Conservation (phyloP, 2,113 vertebrate species). For the Amphiprion ocellaris region DNA sequence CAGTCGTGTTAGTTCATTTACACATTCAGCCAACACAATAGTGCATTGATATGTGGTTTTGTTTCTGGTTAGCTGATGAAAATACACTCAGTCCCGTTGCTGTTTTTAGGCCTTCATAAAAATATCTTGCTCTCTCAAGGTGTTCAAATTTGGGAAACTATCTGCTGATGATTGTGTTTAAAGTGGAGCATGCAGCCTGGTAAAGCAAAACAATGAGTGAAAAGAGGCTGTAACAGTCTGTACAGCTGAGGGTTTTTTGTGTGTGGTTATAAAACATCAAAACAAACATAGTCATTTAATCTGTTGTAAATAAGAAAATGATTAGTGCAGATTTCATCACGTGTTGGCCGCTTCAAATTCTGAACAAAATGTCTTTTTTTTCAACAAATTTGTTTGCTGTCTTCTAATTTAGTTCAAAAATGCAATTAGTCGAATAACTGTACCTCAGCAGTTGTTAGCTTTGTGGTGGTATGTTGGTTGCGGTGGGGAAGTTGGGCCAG, state of each 20-base stretch:
- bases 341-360: not conserved
- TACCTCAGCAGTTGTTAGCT: conserved; percentile 23
- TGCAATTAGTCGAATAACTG: conserved; percentile 17
- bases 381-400: not conserved
- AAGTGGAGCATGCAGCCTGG: not conserved
- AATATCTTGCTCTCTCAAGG: not conserved
- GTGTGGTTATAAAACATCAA: not conserved
- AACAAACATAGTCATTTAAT: not conserved
- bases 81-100: no score
- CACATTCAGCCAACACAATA: no score
- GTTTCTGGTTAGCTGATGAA: no score
- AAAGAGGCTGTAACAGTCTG: not conserved
- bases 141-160: not conserved
- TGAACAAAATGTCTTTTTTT: not conserved
- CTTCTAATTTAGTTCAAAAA: conserved; percentile 1
- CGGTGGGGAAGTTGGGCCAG: conserved; percentile 49
- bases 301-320: not conserved
- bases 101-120: no score
- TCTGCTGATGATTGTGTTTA: not conserved
- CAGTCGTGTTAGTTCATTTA: no score
- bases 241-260: not conserved
- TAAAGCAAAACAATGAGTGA: not conserved
- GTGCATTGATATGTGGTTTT: no score
- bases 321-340: no score
- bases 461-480: conserved; percentile 11